A percentile compares a stretch with the other conserved stretches of the same genome.
Evolutionary conservation across 2,888 invertebrate genomes (phyloP).

Genomic region (Gymnosoma rotundatum): DNA sequence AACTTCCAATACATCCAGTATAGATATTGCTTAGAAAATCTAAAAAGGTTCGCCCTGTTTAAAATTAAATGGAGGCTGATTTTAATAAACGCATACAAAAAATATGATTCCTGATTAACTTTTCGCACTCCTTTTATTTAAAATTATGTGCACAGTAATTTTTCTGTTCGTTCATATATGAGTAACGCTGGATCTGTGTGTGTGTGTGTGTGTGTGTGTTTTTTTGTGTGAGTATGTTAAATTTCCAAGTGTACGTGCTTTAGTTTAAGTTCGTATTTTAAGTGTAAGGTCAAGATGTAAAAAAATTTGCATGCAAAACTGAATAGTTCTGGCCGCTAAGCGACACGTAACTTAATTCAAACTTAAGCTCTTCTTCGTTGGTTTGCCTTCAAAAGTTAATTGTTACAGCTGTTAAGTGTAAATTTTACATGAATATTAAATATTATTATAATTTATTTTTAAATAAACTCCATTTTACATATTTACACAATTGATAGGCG

Average conservation of each 20-base stretch:
- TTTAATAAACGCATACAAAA: neutral
- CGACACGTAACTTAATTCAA: neutral
- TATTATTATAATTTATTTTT: neutral
- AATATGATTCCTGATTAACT: neutral
- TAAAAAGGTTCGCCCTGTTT: too few relatives aligned
- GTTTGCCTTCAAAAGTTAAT: constrained; percentile 26
- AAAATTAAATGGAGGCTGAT: too few relatives aligned
- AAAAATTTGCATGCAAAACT: constrained; percentile 42
- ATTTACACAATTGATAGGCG: too few relatives aligned
- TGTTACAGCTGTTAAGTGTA: constrained; percentile 30
- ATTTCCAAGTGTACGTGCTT: constrained; percentile 3
- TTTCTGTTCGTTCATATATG: neutral
- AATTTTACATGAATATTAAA: constrained; percentile 25
- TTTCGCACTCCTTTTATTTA: neutral
- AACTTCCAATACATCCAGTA: too few relatives aligned
- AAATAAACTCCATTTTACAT: too few relatives aligned
- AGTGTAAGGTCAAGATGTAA: constrained; percentile 64
- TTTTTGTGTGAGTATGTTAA: too few relatives aligned
- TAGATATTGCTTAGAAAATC: too few relatives aligned
- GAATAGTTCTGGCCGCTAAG: neutral
- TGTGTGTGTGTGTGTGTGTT: constrained; percentile 4
- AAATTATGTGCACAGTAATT: constrained; percentile 17
- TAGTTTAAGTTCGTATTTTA: constrained; percentile 40
- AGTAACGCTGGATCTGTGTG: neutral
- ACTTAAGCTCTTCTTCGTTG: neutral